Conservation (phyloP, 37 sponge, comb jelly and placozoan species). For the Hormiphora californensis region DNA sequence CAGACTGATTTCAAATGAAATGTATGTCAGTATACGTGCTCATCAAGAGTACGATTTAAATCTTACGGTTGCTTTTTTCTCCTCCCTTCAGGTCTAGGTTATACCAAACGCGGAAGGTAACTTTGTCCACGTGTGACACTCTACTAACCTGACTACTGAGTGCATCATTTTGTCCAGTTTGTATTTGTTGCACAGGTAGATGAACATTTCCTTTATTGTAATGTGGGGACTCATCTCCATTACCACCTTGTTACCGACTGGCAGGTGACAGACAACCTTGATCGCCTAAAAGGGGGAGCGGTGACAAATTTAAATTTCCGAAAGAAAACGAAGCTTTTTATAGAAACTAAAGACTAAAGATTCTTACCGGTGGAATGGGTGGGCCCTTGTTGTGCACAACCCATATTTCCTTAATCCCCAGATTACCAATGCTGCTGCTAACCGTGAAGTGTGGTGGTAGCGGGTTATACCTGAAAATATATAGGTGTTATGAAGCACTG, state of each 20-base stretch:
- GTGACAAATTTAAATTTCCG: background rate
- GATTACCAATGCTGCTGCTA: background rate
- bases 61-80: too few species aligned
- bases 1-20: too few species aligned
- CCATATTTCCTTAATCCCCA: background rate
- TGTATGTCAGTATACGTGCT: too few species aligned
- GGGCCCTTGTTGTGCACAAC: constrained; percentile 18
- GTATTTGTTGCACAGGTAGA: constrained; percentile 3
- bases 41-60: too few species aligned
- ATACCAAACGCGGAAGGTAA: too few species aligned
- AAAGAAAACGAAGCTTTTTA: background rate
- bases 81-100: too few species aligned
- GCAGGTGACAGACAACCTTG: background rate
- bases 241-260: constrained; percentile 9
- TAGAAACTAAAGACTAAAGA: background rate
- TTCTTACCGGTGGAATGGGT: background rate
- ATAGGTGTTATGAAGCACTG: too few species aligned
- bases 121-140: too few species aligned
- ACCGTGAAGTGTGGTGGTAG: constrained; percentile 3
- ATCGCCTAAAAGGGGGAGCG: background rate
- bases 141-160: background rate
- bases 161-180: constrained; percentile 23
- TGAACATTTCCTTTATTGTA: constrained; percentile 17
- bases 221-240: constrained; percentile 27
- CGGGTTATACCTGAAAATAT: too few species aligned